Conservation (phyloP, 1,140 invertebrate genomes). For the Sycophaga agraensis region DNA sequence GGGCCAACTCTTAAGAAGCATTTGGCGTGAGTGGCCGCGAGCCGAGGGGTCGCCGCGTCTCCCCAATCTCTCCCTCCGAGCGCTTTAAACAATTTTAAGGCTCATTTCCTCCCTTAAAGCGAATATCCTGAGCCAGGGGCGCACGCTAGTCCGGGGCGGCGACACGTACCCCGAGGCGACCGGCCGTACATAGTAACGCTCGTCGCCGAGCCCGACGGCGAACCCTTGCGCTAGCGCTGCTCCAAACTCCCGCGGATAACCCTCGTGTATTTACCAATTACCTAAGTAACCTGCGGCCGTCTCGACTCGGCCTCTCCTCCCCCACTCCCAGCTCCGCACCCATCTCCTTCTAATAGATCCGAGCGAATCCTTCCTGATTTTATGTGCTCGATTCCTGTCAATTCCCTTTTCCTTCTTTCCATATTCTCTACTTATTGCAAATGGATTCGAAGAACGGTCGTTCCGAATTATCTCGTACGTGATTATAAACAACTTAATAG, state of each 20-base stretch:
- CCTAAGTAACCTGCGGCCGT: slow-evolving; percentile 56
- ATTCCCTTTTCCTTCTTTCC: no score
- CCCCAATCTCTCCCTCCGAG: slow-evolving; percentile 39
- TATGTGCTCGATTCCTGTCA: no score
- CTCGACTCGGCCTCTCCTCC: slow-evolving; percentile 16
- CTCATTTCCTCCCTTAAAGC: slow-evolving; percentile 58
- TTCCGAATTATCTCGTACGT: no score
- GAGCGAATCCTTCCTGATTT: no score
- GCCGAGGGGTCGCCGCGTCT: neutral
- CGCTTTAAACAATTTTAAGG: slow-evolving; percentile 61
- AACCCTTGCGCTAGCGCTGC: neutral
- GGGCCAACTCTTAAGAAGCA: no score
- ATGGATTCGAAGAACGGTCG: no score
- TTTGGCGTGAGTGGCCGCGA: no score
- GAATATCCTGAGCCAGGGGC: slow-evolving; percentile 47
- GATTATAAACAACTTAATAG: no score
- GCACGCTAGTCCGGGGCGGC: slow-evolving; percentile 17
- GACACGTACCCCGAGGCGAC: slow-evolving; percentile 38
- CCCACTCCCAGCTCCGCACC: slow-evolving; percentile 15
- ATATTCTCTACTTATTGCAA: no score
- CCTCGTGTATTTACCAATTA: slow-evolving; percentile 60
- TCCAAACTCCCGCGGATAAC: slow-evolving; percentile 7
- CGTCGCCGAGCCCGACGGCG: no score
- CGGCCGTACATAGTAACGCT: slow-evolving; percentile 28
- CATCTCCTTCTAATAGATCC: no score